Evolutionary conservation across 2,888 invertebrate species (phyloP), one percentile per base, ranked within the genome.

Genomic region (Octonoba sinensis): DNA sequence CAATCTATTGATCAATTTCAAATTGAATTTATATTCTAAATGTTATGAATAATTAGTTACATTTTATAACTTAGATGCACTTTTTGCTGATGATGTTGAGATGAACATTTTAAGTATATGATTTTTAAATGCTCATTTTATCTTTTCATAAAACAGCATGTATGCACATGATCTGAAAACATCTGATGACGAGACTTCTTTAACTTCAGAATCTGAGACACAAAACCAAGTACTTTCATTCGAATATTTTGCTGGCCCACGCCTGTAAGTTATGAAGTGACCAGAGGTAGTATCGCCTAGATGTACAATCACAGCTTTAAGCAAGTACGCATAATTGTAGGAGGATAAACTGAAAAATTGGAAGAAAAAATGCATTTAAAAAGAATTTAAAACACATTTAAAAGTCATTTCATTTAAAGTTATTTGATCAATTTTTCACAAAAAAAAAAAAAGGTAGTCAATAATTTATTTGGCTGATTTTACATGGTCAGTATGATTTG

Each of bases 241-340:
- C 85, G 64, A 86, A 51, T 86, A 86, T 57, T 86, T 81, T 2
- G 86, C 83, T 2, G 89, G 87, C 88, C 89, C 88, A 47, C 96
- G 91, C 82, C 97, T 91, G 89, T 96, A 97, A 62, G 97, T 96
- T 83, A 97, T 93, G 90, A 97, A 98, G 91, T 98, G 98, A 1
- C 98, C 98, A 64, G 95, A 93, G 87, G 94, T 92, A 13, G 95
- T 94, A 65, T 94, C 94, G 2, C 97, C 97, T 84, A 94, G 92
- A 90, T 97, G 97, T 84, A 95, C 96, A 64, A 97, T 93, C 11
- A 96, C 96, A 1, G 95, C 94, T 81, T 92, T 90, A 84, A 98
- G 91, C 84, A 93, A 92, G 90, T 96, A 97, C 56, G 91, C 90
- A 86, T 92, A 91, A 85, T 91, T 90, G 56, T 56, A 78, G 12